phyloP scores from a whole-genome alignment of 2,888 invertebrate species.

The Ecdyonurus torrentis region DNA sequence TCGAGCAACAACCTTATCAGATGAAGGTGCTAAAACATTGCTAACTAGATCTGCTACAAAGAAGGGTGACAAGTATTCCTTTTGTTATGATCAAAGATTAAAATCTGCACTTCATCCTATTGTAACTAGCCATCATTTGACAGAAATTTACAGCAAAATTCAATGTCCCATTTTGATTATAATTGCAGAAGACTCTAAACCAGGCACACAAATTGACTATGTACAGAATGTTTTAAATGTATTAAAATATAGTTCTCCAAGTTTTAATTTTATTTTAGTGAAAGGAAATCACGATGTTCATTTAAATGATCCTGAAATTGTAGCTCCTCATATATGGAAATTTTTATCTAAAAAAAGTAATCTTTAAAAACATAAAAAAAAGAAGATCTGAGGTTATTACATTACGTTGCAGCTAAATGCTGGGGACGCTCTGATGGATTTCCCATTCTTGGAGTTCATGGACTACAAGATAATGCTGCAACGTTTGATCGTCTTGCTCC shows the following conservation, averaged over 20 bases:
- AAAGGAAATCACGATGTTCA: slow-evolving; percentile 45
- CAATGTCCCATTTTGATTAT: slow-evolving; percentile 25
- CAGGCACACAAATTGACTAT: slow-evolving; percentile 17
- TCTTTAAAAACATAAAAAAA: slow-evolving; percentile 7
- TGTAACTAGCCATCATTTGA: slow-evolving; percentile 22
- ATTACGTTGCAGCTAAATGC: not conserved
- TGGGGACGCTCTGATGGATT: slow-evolving; percentile 15
- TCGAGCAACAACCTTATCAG: slow-evolving; percentile 24
- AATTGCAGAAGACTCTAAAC: slow-evolving; percentile 17
- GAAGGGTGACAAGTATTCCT: slow-evolving; percentile 31
- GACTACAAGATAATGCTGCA: slow-evolving; percentile 27
- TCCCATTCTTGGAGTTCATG: slow-evolving; percentile 23
- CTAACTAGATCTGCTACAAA: slow-evolving; percentile 30
- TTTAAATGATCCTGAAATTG: slow-evolving; percentile 34
- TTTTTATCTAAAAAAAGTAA: slow-evolving; percentile 38
- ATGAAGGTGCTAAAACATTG: slow-evolving; percentile 30
- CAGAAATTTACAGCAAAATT: slow-evolving; percentile 23
- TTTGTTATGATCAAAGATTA: slow-evolving; percentile 36
- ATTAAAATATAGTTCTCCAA: slow-evolving; percentile 13
- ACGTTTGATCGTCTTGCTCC: slow-evolving; percentile 26
- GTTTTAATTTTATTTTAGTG: slow-evolving; percentile 23
- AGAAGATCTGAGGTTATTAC: not conserved
- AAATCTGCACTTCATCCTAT: slow-evolving; percentile 26
- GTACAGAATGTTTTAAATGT: slow-evolving; percentile 13
- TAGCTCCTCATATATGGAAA: slow-evolving; percentile 31